These are phyloP conservation scores for Drosophila yooni DNA, from an alignment of 2,888 invertebrate genomes.

Conservation along the genomic window DNA sequence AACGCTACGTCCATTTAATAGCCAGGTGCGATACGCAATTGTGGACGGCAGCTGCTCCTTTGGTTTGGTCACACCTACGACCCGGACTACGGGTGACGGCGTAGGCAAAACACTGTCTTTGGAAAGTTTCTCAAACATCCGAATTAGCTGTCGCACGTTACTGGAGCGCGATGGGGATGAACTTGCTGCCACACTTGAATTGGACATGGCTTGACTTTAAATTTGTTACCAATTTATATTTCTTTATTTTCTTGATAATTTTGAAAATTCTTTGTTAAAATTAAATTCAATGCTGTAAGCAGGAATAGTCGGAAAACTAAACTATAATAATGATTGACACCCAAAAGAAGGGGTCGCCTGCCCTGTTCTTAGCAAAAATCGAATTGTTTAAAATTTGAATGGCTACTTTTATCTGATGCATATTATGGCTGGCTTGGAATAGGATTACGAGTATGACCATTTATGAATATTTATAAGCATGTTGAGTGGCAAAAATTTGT, in stretches of 20 bases:
- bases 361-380: background rate
- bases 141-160: background rate
- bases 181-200: background rate
- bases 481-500: background rate
- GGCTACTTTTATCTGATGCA: background rate
- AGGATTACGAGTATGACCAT: background rate
- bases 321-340: background rate
- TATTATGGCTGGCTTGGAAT: background rate
- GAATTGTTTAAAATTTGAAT: background rate
- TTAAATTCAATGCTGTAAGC: background rate
- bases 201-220: background rate
- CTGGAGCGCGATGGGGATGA: background rate
- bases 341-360: background rate
- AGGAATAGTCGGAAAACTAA: background rate
- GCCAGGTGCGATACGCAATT: background rate
- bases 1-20: background rate
- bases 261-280: background rate
- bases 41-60: background rate
- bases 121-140: background rate
- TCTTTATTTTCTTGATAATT: background rate
- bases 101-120: background rate
- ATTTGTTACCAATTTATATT: background rate
- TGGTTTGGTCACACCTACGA: background rate
- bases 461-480: background rate
- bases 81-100: background rate